Evolutionary conservation across 2,797 vertebrate genomes (phyloP), one percentile per base, ranked within the genome.

Genomic region (Chrosomus eos): DNA sequence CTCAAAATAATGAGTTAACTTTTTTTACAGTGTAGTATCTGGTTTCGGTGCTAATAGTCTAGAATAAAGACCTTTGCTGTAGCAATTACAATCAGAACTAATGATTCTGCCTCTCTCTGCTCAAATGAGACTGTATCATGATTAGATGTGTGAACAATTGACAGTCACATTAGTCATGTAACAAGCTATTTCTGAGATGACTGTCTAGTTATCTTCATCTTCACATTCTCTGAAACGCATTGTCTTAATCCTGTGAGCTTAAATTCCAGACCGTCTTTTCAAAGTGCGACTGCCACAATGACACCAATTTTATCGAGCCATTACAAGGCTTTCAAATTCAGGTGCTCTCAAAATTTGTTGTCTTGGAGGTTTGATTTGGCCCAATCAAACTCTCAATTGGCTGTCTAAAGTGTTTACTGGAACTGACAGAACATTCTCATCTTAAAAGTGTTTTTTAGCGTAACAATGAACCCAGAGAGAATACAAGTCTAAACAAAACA

Each of bases 241-340:
- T 72, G 23, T 33, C n/a, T 43, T 55, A 7, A 33, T 33, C n/a
- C 51, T 58, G 33, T 60, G 11, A 81, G 78, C 45, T 80, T n/a
- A 26, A 80, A 75, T 75, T 53, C 53, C 8, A 77, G 74, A 26
- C 74, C n/a, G 53, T 23, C 33, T 60, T 58, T 21, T 40, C 16
- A 58, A 73, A 62, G 26, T 72, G 36, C 1, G 48, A 55, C 16
- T 28, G 18, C 11, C 6, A 2, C 7, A 0, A 36, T 60, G 80
- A 82, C 53, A 62, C 16, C 51, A 73, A 16, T 82, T n/a, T 62
- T 31, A 76, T 58, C 6, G 1, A 67, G 60, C 21, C 72, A 83
- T 83, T 67, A 51, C n/a, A 76, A 66, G 21, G 31, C 81, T 66
- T 64, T 83, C 58, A 62, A 7, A 73, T 33, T 62, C 53, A 82